Base-by-base conservation (phyloP, 2,113 vertebrate species). In the Urocolius indicus region DNA sequence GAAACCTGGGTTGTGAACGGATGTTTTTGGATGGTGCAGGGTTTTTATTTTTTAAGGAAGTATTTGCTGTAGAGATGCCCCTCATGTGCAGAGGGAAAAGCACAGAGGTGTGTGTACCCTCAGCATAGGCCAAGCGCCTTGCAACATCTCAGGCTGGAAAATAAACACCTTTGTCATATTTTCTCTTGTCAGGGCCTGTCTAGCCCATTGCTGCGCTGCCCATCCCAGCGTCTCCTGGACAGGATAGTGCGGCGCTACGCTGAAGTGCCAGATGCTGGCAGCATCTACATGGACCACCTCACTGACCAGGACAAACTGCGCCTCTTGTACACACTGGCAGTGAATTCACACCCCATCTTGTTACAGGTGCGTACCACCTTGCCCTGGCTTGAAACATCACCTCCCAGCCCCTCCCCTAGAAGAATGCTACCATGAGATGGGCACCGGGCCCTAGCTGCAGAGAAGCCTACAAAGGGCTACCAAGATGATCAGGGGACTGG, bases 251-350 rank as follows among this genome's bases (percentile, higher is more conserved):
- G 98, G 34, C 98, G 98, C 84, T 99, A 99, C 1, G 98, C 98
- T 0, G 98, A 99, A 94, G 98, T 99, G 82, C 93, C 97, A 0
- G 98, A 99, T 0, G 98, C 98, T 3, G 98, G 98, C 41, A 99
- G 98, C 90, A 94, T 98, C 88, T 98, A 98, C 92, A 99, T 99
- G 98, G 98, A 98, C 87, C 98, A 99, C 90, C 98, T 99, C 59
- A 98, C 98, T 0, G 98, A 98, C 30, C 87, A 96, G 10, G 98
- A 98, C 96, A 99, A 98, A 77, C 86, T 99, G 67, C 98, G 98
- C 27, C 98, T 99, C 41, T 96, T 99, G 19, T 99, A 98, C 92
- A 99, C 98, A 0, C 96, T 99, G 49, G 96, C 98, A 58, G 97
- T 99, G 93, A 99, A 98, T 58, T 78, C 98, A 4, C 98, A 98